Conservation (phyloP, 2,888 invertebrate species). For the Dryobota labecula region DNA sequence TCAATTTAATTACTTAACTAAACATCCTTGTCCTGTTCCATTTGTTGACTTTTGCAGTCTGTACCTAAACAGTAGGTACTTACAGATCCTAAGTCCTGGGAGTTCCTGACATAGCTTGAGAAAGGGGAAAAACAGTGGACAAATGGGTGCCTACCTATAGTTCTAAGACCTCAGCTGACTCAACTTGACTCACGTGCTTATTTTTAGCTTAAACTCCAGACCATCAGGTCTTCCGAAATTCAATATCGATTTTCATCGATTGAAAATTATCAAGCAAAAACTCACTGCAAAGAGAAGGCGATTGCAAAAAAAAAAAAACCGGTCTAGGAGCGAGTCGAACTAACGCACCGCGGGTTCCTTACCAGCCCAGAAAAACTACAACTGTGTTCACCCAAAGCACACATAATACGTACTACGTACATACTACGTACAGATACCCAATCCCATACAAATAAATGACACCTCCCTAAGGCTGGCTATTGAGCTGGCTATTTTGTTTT, state of each 20-base stretch:
- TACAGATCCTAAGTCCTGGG: not conserved
- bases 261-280: constrained; percentile 17
- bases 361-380: no score
- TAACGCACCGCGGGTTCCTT: no score
- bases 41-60: not conserved
- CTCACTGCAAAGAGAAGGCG: not conserved
- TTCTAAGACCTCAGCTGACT: not conserved
- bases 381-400: no score
- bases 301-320: not conserved
- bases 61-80: not conserved
- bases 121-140: not conserved
- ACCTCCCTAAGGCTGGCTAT: no score
- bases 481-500: no score
- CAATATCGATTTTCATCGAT: constrained; percentile 14
- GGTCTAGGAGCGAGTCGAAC: no score
- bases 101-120: no score
- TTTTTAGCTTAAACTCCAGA: constrained; percentile 1
- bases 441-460: no score
- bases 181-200: constrained; percentile 8
- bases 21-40: not conserved
- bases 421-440: no score
- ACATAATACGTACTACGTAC: no score
- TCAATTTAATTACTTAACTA: not conserved
- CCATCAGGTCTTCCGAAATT: constrained; percentile 21
- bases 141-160: not conserved